Evolutionary conservation across 2,888 invertebrate species (phyloP).

Genomic region (Caenorhabditis sp.): DNA sequence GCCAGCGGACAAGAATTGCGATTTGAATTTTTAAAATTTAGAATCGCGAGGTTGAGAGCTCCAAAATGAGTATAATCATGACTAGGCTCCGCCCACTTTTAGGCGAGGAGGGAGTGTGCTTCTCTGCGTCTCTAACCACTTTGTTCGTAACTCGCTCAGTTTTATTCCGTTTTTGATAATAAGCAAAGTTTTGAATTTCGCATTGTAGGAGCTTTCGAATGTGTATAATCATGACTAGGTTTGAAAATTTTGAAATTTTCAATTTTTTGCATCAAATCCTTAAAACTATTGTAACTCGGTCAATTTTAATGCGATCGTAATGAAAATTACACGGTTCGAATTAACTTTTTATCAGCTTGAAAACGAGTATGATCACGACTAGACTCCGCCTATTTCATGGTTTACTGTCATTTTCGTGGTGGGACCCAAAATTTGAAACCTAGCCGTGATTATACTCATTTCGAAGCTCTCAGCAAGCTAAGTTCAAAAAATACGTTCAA

Average conservation of each 20-base stretch:
- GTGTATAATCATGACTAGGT: neutral
- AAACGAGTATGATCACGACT: too few relatives aligned
- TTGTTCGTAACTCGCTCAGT: neutral
- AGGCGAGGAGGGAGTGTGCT: neutral
- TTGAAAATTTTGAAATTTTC: neutral
- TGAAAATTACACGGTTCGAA: too few relatives aligned
- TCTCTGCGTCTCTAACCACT: neutral
- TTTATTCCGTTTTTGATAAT: neutral
- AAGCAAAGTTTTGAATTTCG: neutral
- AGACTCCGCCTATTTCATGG: too few relatives aligned
- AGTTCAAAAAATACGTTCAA: too few relatives aligned
- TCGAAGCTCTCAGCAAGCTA: too few relatives aligned
- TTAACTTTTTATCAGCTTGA: neutral
- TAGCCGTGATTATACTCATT: too few relatives aligned
- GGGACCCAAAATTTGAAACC: too few relatives aligned
- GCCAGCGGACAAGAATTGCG: neutral
- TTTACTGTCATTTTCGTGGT: too few relatives aligned
- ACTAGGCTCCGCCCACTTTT: neutral
- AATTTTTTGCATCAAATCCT: too few relatives aligned
- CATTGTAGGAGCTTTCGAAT: neutral
- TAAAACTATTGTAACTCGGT: constrained; percentile 1
- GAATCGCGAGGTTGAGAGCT: neutral
- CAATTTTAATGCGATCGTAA: neutral
- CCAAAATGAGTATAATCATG: neutral
- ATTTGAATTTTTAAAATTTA: neutral